phyloP scores from a whole-genome alignment of 1,140 invertebrate genomes.

The Listronotus bonariensis region DNA sequence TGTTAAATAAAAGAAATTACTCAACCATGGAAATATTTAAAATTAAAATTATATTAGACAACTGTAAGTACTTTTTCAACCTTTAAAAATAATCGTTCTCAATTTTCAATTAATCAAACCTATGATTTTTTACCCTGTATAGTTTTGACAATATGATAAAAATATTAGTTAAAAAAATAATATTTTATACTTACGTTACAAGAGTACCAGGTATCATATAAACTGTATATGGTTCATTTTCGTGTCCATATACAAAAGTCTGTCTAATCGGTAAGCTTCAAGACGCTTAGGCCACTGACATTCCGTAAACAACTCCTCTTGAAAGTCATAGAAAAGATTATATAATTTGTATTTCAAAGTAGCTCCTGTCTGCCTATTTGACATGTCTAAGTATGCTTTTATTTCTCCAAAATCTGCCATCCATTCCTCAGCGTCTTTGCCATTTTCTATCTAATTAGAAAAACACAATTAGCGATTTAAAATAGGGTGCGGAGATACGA shows the following conservation, averaged over 20 bases:
- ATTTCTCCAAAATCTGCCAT: slow-evolving; percentile 65
- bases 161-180: too few relatives aligned
- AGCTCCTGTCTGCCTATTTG: slow-evolving; percentile 74
- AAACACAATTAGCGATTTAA: too few relatives aligned
- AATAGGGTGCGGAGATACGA: too few relatives aligned
- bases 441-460: slow-evolving; percentile 57
- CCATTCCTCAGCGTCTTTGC: slow-evolving; percentile 56
- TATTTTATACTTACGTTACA: slow-evolving; percentile 63
- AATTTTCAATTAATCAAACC: too few relatives aligned
- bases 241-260: slow-evolving; percentile 69
- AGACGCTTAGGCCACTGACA: slow-evolving; percentile 64
- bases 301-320: slow-evolving; percentile 59
- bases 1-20: too few relatives aligned
- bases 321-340: slow-evolving; percentile 66
- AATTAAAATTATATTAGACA: too few relatives aligned
- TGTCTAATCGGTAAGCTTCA: slow-evolving; percentile 67
- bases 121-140: too few relatives aligned
- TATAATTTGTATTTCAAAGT: slow-evolving; percentile 66
- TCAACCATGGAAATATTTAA: too few relatives aligned
- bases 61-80: too few relatives aligned
- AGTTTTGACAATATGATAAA: too few relatives aligned
- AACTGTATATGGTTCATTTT: slow-evolving; percentile 67
- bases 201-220: slow-evolving; percentile 82
- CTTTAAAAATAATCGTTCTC: too few relatives aligned
- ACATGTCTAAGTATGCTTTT: slow-evolving; percentile 47